Evolutionary conservation across 2,888 invertebrate genomes (phyloP).

Genomic region (Scaptomyza tumidula): DNA sequence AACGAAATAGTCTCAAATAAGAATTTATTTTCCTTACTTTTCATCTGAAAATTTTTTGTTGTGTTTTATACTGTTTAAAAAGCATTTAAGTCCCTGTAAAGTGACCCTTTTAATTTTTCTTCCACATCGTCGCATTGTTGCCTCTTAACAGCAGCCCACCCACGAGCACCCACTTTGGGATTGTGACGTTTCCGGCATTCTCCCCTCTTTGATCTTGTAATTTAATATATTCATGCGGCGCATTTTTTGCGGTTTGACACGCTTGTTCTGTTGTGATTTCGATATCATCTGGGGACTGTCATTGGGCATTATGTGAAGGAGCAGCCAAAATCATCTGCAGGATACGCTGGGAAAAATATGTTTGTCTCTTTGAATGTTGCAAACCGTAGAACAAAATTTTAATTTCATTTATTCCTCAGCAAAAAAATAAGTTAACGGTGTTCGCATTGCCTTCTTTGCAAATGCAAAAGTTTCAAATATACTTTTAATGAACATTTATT

Average conservation of each 20-base stretch:
- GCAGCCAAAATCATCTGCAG: constrained; percentile 3
- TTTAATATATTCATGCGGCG: constrained; percentile 78
- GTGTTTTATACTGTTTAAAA: constrained; percentile 62
- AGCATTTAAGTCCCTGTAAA: constrained; percentile 77
- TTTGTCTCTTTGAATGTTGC: not conserved
- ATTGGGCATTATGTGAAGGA: constrained; percentile 9
- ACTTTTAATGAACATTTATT: constrained; percentile 6
- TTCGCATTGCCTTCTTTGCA: not conserved
- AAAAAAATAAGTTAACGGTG: constrained; percentile 2
- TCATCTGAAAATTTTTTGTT: constrained; percentile 63
- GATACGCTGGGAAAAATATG: not conserved
- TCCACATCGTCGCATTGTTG: constrained; percentile 71
- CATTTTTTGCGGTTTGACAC: constrained; percentile 76
- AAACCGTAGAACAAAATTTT: constrained; percentile 8
- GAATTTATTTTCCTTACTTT: constrained; percentile 83
- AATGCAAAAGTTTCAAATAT: constrained; percentile 9
- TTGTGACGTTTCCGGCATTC: constrained; percentile 44
- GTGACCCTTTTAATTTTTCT: constrained; percentile 81
- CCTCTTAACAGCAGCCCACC: constrained; percentile 62
- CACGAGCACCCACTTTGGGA: constrained; percentile 38
- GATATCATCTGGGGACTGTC: constrained; percentile 60
- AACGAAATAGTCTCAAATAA: constrained; percentile 61
- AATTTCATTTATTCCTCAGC: constrained; percentile 7
- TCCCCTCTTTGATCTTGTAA: constrained; percentile 39
- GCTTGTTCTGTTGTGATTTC: constrained; percentile 71